Evolutionary conservation across 2,113 vertebrate species (phyloP).

Genomic region (Gnathonemus echidnorhynchus): DNA sequence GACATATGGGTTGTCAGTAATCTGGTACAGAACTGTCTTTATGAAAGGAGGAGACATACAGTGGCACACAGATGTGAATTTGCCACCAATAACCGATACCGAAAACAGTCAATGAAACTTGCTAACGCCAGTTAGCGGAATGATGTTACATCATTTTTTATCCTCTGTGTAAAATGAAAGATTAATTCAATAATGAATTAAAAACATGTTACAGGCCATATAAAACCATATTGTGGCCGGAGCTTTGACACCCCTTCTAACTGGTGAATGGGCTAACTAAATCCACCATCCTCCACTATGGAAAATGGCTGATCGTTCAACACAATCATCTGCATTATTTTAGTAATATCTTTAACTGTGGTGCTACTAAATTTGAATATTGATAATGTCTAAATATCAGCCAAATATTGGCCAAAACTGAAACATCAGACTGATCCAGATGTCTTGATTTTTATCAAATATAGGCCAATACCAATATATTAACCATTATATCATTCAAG

Average conservation of each 20-base stretch:
- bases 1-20: background rate
- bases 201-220: background rate
- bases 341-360: background rate
- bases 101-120: background rate
- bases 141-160: background rate
- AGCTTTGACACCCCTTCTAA: background rate
- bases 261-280: background rate
- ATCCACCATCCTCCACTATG: background rate
- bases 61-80: background rate
- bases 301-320: background rate
- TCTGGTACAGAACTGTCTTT: background rate
- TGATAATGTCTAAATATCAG: background rate
- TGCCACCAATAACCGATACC: background rate
- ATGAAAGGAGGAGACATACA: background rate
- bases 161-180: background rate
- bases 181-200: background rate
- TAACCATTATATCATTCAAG: background rate
- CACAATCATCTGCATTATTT: background rate
- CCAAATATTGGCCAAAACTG: background rate
- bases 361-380: background rate
- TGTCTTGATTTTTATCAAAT: background rate
- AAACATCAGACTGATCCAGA: background rate
- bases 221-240: background rate
- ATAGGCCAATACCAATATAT: background rate
- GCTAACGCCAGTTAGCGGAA: background rate